Base-by-base conservation (phyloP, 92 coral and sea anemone genomes). In the Phymanthus crucifer region DNA sequence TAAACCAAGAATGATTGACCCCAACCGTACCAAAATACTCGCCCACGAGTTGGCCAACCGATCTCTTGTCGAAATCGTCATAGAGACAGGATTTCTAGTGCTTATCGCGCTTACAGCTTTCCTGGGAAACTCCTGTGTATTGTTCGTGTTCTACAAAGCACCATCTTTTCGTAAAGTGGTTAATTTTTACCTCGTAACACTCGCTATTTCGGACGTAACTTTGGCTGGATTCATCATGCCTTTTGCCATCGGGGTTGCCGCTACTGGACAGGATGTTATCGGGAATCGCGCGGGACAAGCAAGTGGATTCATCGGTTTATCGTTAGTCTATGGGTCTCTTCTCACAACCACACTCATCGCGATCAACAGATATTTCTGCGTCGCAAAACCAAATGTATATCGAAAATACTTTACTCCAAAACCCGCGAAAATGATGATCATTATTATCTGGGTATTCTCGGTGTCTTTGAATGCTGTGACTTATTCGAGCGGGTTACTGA, bases 391-490 rank as follows among this genome's bases (percentile, higher is more conserved):
- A 45, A 40, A 14, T 4, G 9, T 40, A 7, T 79, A 79, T 68
- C 45, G 83, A 38, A 79, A 79, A 36, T 79, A 70, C 43, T 79
- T 79, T 46, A 79, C 40, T 64, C 27, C 66, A 18, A 79, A 79
- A 56, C 61, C 65, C 11, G 66, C 83, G 7, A 29, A 31, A 12
- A 3, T 23, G 14, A 69, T 67, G 83, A 79, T 79, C 13, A 32
- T 43, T 2, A 47, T 46, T 0, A 32, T 69, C 3, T 79, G 83
- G 83, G 23, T 69, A 1, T 40, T 79, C 16, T 29, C 73, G n/a
- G 21, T 79, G 45, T 34, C 27, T n/a, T 32, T 38, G n/a, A 64
- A 66, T 67, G 36, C 21, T n/a, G 32, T 69, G 10, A 33, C 69
- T 19, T 27, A 31, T 32, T 2, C 12, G 31, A 67, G 66, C 45